Evolutionary conservation across 2,888 invertebrate species (phyloP).

Genomic region (Hirtodrosophila cameraria): DNA sequence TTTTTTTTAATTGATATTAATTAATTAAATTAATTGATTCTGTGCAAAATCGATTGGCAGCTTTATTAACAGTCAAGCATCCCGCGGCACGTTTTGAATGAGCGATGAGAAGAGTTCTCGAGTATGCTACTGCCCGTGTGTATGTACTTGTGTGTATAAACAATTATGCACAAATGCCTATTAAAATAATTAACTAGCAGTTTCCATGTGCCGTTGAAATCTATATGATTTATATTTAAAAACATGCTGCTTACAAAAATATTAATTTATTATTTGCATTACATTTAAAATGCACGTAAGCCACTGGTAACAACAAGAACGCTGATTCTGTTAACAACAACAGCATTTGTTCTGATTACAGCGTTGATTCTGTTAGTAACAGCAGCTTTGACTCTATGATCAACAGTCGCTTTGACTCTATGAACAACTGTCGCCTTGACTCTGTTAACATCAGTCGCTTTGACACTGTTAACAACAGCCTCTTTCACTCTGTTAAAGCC

Average conservation of each 20-base stretch:
- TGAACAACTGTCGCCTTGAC: too few relatives aligned
- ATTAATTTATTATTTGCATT: background rate
- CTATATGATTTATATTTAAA: background rate
- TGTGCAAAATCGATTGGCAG: slow-evolving; percentile 49
- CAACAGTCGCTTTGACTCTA: too few relatives aligned
- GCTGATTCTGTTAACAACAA: too few relatives aligned
- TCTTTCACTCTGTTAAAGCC: too few relatives aligned
- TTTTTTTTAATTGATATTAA: slow-evolving; percentile 66
- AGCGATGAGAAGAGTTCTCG: background rate
- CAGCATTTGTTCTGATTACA: too few relatives aligned
- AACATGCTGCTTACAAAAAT: too few relatives aligned
- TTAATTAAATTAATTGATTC: slow-evolving; percentile 71
- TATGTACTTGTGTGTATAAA: slow-evolving; percentile 25
- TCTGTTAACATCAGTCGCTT: too few relatives aligned
- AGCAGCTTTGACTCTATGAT: too few relatives aligned
- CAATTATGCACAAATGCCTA: slow-evolving; percentile 29
- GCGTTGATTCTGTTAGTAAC: too few relatives aligned
- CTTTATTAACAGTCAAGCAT: slow-evolving; percentile 27
- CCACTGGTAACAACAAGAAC: too few relatives aligned
- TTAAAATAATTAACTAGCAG: slow-evolving; percentile 37
- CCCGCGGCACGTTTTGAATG: background rate
- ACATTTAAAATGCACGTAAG: too few relatives aligned
- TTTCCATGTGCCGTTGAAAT: slow-evolving; percentile 10
- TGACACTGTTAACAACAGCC: too few relatives aligned
- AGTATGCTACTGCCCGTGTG: slow-evolving; percentile 16